These are phyloP conservation scores for Mola mola DNA, from an alignment of 2,113 vertebrate species.

Conservation along the genomic window DNA sequence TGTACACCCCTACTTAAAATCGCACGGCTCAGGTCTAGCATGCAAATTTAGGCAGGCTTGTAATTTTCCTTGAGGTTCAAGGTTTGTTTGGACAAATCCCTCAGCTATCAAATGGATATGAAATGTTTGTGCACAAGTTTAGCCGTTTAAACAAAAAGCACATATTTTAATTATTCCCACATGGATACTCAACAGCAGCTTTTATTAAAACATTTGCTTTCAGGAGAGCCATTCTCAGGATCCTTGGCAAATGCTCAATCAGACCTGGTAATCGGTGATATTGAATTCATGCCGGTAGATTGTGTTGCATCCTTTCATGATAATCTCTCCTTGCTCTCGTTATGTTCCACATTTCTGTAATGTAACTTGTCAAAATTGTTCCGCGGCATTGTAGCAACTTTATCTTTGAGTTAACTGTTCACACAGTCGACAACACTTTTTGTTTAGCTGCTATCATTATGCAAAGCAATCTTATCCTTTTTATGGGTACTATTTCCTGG, in stretches of 20 bases:
- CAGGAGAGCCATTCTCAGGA: too few relatives aligned
- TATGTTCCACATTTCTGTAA: slow-evolving; percentile 1
- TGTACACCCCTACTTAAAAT: slow-evolving; percentile 57
- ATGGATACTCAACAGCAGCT: slow-evolving; percentile 8
- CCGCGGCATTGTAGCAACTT: background rate
- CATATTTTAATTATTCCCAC: slow-evolving; percentile 57
- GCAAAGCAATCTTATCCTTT: too few relatives aligned
- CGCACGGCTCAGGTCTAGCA: slow-evolving; percentile 24
- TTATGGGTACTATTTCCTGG: too few relatives aligned
- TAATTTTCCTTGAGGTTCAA: background rate
- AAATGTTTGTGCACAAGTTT: slow-evolving; percentile 56
- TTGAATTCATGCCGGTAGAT: too few relatives aligned
- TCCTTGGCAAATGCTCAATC: too few relatives aligned
- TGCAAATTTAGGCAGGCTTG: too few relatives aligned
- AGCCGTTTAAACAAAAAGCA: slow-evolving; percentile 25
- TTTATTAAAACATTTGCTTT: too few relatives aligned
- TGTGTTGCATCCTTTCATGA: too few relatives aligned
- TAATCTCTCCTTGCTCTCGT: too few relatives aligned
- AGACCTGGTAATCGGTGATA: too few relatives aligned
- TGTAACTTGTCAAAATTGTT: background rate
- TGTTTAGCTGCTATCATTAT: background rate
- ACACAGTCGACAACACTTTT: background rate
- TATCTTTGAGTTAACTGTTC: background rate
- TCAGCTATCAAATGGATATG: slow-evolving; percentile 51
- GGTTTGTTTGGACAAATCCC: slow-evolving; percentile 43